phyloP scores from a whole-genome alignment of 2,888 invertebrate genomes.

The Chrysolina oricalcia region DNA sequence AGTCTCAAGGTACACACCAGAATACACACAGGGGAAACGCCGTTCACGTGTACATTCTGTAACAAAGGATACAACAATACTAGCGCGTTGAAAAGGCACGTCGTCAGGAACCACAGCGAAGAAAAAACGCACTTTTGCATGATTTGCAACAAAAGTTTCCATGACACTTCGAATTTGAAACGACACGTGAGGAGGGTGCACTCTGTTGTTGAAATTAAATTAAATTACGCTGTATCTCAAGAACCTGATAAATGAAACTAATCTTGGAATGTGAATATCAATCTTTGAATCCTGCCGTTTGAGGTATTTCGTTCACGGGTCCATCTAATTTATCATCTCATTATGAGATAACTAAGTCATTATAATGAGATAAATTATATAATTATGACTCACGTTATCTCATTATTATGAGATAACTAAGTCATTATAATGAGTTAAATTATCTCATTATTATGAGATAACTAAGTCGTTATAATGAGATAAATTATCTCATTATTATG shows the following conservation, averaged over 20 bases:
- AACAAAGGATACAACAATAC: conserved; percentile 35
- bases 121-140: conserved; percentile 46
- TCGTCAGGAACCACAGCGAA: conserved; percentile 45
- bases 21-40: conserved; percentile 45
- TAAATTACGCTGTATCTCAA: not conserved
- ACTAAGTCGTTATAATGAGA: no score
- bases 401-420: no score
- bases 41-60: conserved; percentile 41
- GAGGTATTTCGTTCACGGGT: no score
- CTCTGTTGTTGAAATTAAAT: conserved; percentile 39
- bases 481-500: no score
- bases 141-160: conserved; percentile 47
- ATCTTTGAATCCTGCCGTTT: no score
- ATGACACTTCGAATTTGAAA: conserved; percentile 46
- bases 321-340: no score
- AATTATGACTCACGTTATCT: no score
- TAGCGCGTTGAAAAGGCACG: conserved; percentile 43
- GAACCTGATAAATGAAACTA: conserved; percentile 3
- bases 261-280: no score
- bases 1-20: conserved; percentile 54
- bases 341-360: no score
- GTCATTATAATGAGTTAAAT: no score
- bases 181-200: conserved; percentile 46
- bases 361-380: no score
- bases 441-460: no score